Percentiles rank a stretch among this genome's conserved stretches.
phyloP scores from a whole-genome alignment of 2,888 invertebrate species.

The Lasioglossum vierecki region DNA sequence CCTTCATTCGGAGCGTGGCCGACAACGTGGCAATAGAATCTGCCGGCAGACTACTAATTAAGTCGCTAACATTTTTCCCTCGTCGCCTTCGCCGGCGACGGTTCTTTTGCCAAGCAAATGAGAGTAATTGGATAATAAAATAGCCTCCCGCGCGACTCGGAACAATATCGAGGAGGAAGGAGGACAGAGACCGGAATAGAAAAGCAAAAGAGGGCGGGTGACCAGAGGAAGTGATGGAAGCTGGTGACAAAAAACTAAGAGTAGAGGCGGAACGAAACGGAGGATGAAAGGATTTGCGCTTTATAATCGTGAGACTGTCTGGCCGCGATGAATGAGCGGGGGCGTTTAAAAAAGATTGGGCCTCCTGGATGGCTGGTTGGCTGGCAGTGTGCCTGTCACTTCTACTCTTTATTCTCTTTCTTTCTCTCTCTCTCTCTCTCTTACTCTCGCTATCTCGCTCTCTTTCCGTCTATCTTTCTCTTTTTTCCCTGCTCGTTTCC shows the following conservation, averaged over 20 bases:
- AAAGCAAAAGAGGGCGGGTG: constrained; percentile 25
- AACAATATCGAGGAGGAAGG: constrained; percentile 71
- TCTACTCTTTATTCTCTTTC: constrained; percentile 52
- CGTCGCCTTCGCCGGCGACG: constrained; percentile 32
- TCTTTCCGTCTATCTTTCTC: constrained; percentile 3
- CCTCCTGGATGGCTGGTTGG: constrained; percentile 75
- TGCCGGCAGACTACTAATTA: constrained; percentile 70
- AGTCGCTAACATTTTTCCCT: constrained; percentile 66
- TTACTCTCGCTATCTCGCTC: background rate
- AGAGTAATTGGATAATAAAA: constrained; percentile 77
- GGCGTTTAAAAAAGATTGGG: constrained; percentile 79
- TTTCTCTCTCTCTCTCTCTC: constrained; percentile 7
- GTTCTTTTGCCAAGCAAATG: constrained; percentile 70
- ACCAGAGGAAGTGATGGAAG: constrained; percentile 55
- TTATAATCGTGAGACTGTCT: constrained; percentile 82
- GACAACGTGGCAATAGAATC: constrained; percentile 47
- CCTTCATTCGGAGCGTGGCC: background rate
- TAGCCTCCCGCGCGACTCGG: constrained; percentile 61
- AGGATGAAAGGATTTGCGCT: constrained; percentile 81
- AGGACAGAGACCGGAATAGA: constrained; percentile 29
- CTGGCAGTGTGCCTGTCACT: constrained; percentile 75
- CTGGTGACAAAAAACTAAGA: constrained; percentile 72
- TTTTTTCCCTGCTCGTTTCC: constrained; percentile 31
- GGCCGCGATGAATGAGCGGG: constrained; percentile 78
- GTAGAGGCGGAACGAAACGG: constrained; percentile 74